Evolutionary conservation across 2,113 vertebrate genomes (phyloP).

Genomic region (Carettochelys insculpta): DNA sequence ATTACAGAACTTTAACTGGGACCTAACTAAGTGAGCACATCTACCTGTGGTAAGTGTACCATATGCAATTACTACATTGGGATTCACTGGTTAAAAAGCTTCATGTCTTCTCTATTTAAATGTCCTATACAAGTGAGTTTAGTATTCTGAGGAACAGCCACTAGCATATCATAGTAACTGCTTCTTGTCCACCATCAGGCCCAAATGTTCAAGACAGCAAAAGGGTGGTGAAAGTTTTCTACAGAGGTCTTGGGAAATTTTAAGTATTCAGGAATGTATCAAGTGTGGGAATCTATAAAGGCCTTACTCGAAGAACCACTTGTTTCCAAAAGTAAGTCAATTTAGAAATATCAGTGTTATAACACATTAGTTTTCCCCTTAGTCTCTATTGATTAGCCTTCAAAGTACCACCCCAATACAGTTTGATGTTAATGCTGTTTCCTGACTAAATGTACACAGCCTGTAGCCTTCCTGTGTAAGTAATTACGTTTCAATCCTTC

Average conservation of each 20-base stretch:
- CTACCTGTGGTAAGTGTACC: not conserved
- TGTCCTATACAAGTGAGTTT: not conserved
- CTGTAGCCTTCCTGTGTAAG: not conserved
- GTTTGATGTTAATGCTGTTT: not conserved
- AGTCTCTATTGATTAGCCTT: not conserved
- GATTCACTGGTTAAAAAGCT: not conserved
- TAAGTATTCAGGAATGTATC: not conserved
- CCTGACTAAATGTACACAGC: rapidly evolving
- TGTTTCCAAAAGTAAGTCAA: not conserved
- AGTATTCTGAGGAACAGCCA: not conserved
- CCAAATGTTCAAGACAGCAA: not conserved
- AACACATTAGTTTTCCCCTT: not conserved
- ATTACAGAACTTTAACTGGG: not conserved
- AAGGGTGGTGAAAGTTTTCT: not conserved
- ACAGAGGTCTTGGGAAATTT: not conserved
- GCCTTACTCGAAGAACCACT: not conserved
- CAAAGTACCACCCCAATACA: not conserved
- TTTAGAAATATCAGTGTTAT: not conserved
- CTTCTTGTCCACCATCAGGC: not conserved
- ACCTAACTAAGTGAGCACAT: not conserved
- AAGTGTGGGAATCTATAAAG: not conserved
- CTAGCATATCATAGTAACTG: not conserved
- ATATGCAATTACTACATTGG: not conserved
- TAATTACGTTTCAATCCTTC: not conserved
- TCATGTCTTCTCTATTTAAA: not conserved